Conservation (phyloP, 2,113 vertebrate species). For the Saguinus imperator region DNA sequence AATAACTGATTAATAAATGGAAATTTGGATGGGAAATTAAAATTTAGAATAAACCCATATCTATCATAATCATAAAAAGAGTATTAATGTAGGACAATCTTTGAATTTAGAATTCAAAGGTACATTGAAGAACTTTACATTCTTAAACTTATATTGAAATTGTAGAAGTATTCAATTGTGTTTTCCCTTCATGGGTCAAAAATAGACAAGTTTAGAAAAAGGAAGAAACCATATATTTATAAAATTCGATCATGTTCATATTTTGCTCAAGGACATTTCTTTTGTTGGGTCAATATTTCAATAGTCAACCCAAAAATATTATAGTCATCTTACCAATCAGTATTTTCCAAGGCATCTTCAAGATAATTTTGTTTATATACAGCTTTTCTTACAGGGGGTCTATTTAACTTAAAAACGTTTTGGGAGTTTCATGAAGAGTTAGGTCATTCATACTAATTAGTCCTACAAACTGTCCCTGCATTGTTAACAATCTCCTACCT, state of each 20-base stretch:
- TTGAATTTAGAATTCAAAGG: constrained; percentile 27
- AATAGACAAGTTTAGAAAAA: neutral
- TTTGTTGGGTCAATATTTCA: constrained; percentile 3
- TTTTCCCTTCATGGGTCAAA: neutral
- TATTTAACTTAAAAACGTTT: neutral
- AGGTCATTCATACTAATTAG: neutral
- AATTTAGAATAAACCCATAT: neutral
- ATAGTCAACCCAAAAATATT: constrained; percentile 28
- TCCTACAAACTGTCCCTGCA: neutral
- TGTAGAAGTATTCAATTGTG: neutral
- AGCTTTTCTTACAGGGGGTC: neutral
- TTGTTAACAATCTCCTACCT: neutral
- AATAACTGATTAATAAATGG: neutral
- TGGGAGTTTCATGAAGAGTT: neutral
- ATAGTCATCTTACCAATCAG: neutral
- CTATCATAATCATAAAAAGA: neutral
- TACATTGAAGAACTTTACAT: neutral
- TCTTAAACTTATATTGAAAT: constrained; percentile 21
- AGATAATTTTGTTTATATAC: neutral
- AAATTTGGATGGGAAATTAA: constrained; percentile 49
- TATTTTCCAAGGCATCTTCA: neutral
- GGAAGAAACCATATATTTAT: neutral
- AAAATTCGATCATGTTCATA: neutral
- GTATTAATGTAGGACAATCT: neutral
- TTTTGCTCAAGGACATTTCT: neutral